Conservation (phyloP, 1,140 invertebrate genomes). For the Melipona quadrifasciata region DNA sequence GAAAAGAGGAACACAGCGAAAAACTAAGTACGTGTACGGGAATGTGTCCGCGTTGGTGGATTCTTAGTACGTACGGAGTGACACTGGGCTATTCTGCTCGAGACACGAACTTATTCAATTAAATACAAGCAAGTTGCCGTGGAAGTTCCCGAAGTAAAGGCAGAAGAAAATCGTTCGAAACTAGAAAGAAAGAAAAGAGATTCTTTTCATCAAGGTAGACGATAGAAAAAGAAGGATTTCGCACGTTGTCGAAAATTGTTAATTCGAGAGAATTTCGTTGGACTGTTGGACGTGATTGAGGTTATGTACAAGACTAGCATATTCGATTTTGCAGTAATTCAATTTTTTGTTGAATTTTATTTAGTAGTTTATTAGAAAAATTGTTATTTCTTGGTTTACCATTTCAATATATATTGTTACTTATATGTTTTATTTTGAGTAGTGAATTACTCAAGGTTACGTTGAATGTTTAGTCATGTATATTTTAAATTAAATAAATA, state of each 20-base stretch:
- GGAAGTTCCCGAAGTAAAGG: constrained; percentile 16
- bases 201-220: background rate
- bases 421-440: too few species aligned
- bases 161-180: background rate
- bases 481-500: too few species aligned
- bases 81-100: background rate
- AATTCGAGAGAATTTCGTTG: background rate
- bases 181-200: background rate
- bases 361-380: too few species aligned
- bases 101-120: constrained; percentile 61
- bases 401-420: too few species aligned
- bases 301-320: background rate
- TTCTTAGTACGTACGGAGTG: constrained; percentile 5
- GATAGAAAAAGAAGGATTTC: too few species aligned
- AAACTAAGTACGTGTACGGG: background rate
- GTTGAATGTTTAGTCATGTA: too few species aligned
- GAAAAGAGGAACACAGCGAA: background rate
- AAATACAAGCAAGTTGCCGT: constrained; percentile 38
- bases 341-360: too few species aligned
- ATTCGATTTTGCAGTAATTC: too few species aligned
- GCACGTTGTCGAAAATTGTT: too few species aligned
- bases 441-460: too few species aligned
- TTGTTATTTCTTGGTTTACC: too few species aligned
- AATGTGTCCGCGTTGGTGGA: background rate
- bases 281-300: background rate